Evolutionary conservation across 2,797 vertebrate species (phyloP), one percentile per base, ranked within the genome.

Genomic region (Psittacula derbiana): DNA sequence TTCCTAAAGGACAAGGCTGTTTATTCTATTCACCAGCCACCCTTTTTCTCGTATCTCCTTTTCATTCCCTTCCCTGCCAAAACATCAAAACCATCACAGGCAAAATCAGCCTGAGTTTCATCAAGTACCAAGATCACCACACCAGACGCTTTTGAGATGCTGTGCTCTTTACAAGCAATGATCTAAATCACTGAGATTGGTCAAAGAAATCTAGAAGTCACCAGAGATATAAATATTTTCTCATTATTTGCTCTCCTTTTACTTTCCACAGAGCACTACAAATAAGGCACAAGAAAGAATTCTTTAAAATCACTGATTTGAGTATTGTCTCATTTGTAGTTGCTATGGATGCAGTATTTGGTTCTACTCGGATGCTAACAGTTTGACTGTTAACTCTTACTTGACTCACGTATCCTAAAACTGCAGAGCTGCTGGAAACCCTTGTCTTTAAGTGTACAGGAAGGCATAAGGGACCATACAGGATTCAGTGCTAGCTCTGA

Each of bases 321-420:
- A 84, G 47, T 70, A 67, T 64, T 70, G 52, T 88, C 79, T 94
- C 87, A 86, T 74, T 82, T 87, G 79, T 58, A 76, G 93, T 87
- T 96, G 88, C 93, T 89, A 86, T 92, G 93, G 95, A 86, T 87
- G 74, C 88, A 84, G 44, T 50, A 88, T 76, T 90, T 91, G 82
- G 49, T 88, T 92, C 86, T 76, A 57, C 38, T 87, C 60, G 33
- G 74, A 90, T 67, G 58, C 47, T 46, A 79, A 61, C 0, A 38
- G 44, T 73, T 79, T 44, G 47, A 65, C 69, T 91, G 66, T 86
- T 92, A 88, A 90, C 76, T 81, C 85, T 72, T 49, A 27, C 44
- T 70, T 57, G 4, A 61, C 27, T 72, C 61, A 43, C 1, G 1
- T 43, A 61, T 30, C 40, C 43, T 73, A 66, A 76, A 88, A 64